phyloP scores from a whole-genome alignment of 2,797 vertebrate species.

The Manis javanica region DNA sequence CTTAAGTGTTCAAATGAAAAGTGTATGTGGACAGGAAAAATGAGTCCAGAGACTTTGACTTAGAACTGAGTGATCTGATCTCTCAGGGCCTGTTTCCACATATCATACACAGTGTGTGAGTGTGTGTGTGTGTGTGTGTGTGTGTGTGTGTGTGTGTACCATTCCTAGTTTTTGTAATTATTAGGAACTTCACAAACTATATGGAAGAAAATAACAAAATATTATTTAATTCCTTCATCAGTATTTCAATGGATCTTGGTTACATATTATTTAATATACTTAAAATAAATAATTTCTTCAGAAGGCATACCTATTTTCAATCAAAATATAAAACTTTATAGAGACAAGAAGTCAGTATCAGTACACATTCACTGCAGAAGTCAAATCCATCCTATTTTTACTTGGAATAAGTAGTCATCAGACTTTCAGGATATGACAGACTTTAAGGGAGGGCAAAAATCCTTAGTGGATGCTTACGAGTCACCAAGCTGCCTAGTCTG shows the following conservation, averaged over 20 bases:
- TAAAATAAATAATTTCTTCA: neutral
- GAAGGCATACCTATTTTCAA: neutral
- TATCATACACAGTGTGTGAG: no score
- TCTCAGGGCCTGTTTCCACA: neutral
- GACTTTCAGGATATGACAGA: neutral
- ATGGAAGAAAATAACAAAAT: neutral
- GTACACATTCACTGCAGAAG: neutral
- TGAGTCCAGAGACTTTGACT: neutral
- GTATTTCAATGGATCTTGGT: neutral
- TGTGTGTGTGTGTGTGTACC: accelerated
- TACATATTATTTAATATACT: neutral
- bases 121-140: no score
- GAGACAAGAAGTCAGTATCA: neutral
- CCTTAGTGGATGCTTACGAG: neutral
- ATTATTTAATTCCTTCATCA: neutral
- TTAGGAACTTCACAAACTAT: neutral
- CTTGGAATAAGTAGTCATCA: neutral
- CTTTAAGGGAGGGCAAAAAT: neutral
- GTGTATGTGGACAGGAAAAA: neutral
- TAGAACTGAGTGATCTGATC: neutral
- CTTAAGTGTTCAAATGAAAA: neutral
- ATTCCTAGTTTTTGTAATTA: neutral
- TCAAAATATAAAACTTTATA: neutral
- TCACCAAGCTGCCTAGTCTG: neutral
- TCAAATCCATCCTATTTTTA: neutral